These are phyloP conservation scores for Steinernema khuongi DNA, from an alignment of 1,140 invertebrate species.

Conservation along the genomic window DNA sequence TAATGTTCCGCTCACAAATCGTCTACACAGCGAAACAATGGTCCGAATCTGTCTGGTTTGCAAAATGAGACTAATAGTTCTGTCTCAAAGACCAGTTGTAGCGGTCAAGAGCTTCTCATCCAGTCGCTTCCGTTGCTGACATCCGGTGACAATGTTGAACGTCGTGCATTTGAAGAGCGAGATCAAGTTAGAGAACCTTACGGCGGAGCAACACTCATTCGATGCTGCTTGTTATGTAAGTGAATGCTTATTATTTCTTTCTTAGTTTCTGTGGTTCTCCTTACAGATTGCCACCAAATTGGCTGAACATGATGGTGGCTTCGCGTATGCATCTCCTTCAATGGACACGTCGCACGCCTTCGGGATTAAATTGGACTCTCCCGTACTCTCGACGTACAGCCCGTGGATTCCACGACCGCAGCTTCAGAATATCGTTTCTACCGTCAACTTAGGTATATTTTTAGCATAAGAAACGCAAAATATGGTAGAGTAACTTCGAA, in stretches of 20 bases:
- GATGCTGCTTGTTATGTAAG: no score
- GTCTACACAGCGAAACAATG: neutral
- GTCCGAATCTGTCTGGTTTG: neutral
- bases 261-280: no score
- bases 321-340: no score
- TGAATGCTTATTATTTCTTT: no score
- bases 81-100: neutral
- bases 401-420: conserved; percentile 46
- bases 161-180: no score
- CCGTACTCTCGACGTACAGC: conserved; percentile 23
- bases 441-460: conserved; percentile 54
- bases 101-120: neutral
- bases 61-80: neutral
- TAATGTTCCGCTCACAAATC: neutral
- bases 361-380: neutral
- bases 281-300: no score
- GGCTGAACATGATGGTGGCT: conserved; percentile 18
- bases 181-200: no score
- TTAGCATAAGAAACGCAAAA: neutral
- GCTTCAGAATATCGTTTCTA: conserved; percentile 57
- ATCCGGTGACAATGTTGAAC: no score
- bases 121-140: neutral
- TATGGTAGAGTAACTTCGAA: neutral
- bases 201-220: no score
- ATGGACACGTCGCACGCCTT: neutral